Percentiles rank a stretch among this genome's conserved stretches.
Conservation (phyloP, 2,888 invertebrate species). For the Aphidoletes aphidimyza region DNA sequence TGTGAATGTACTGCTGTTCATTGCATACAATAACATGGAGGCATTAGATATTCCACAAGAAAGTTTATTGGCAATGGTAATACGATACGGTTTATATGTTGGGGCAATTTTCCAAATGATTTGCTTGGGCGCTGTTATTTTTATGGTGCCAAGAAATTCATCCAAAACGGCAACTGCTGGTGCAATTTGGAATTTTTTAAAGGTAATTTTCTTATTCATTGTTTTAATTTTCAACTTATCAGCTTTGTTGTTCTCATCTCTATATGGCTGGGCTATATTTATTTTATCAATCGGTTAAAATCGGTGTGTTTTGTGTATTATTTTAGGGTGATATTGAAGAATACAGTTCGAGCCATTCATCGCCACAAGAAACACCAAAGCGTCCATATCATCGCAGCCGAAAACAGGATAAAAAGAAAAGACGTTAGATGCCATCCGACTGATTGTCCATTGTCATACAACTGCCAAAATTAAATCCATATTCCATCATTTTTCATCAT, state of each 20-base stretch:
- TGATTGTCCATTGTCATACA: neutral
- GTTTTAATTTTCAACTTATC: neutral
- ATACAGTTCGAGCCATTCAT: conserved; percentile 69
- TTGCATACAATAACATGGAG: conserved; percentile 41
- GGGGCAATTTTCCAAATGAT: conserved; percentile 89
- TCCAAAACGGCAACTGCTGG: neutral
- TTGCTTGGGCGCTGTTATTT: conserved; percentile 82
- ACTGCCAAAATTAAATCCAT: neutral
- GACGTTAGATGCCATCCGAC: conserved; percentile 64
- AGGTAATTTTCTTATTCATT: conserved; percentile 4
- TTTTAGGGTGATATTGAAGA: conserved; percentile 64
- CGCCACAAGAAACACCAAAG: conserved; percentile 71
- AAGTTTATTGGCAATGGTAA: conserved; percentile 77
- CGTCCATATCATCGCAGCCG: conserved; percentile 69
- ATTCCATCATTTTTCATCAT: neutral
- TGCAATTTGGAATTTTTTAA: neutral
- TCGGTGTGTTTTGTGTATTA: conserved; percentile 60
- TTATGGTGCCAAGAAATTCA: conserved; percentile 68
- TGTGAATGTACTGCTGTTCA: conserved; percentile 12
- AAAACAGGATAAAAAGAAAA: conserved; percentile 72
- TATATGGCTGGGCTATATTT: neutral
- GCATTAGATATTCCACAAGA: conserved; percentile 65
- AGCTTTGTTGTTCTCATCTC: too few species aligned
- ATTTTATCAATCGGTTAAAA: neutral
- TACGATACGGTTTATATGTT: conserved; percentile 83